Evolutionary conservation across 30 jellyfish, hydroid and myxozoan species (phyloP).

Genomic region (Pseudorhiza aurosa): DNA sequence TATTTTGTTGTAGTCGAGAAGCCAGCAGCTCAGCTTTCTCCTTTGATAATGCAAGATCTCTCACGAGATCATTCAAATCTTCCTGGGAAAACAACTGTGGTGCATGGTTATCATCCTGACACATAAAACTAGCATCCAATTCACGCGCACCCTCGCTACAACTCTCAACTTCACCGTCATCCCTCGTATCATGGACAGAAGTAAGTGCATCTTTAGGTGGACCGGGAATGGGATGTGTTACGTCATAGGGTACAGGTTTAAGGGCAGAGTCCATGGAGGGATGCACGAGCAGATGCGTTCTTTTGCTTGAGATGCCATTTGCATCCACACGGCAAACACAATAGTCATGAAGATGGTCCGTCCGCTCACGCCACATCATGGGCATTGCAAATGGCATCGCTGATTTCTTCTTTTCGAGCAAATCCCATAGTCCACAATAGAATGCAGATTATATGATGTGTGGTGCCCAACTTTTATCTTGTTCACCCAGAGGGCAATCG

Average conservation of each 20-base stretch:
- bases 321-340: not conserved
- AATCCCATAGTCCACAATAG: constrained; percentile 28
- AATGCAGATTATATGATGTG: constrained; percentile 28
- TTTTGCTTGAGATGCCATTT: not conserved
- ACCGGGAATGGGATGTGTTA: not conserved
- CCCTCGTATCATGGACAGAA: constrained; percentile 1
- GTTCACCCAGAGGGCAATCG: constrained; percentile 31
- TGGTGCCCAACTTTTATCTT: constrained; percentile 30
- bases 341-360: constrained; percentile 4
- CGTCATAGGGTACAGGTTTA: constrained; percentile 7
- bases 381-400: constrained; percentile 34
- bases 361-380: constrained; percentile 18
- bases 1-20: constrained; percentile 15
- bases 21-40: constrained; percentile 29
- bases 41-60: constrained; percentile 19
- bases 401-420: constrained; percentile 10
- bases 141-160: constrained; percentile 13
- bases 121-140: not conserved
- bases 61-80: constrained; percentile 4
- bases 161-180: not conserved
- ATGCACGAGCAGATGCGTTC: constrained; percentile 1
- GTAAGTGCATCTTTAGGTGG: constrained; percentile 2
- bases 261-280: constrained; percentile 3
- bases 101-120: constrained; percentile 1
- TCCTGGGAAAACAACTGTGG: constrained; percentile 6